A percentile compares a stretch with the other conserved stretches of the same genome.
Conservation (phyloP, 2,797 vertebrate species). For the Pristis pectinata region DNA sequence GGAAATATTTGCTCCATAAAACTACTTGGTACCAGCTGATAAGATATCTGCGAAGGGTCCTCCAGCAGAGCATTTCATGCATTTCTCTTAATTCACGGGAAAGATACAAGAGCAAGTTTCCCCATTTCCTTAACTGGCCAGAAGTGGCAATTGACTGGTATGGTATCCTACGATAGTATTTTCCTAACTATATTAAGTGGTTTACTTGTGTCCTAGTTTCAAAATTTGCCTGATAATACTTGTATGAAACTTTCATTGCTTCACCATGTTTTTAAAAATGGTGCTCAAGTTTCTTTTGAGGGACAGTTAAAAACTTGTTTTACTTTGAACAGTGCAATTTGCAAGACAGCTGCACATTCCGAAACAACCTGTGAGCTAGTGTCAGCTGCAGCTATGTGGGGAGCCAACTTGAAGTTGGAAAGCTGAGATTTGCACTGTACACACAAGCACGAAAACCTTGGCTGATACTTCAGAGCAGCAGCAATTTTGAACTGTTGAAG, state of each 20-base stretch:
- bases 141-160: neutral
- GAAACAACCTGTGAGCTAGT: neutral
- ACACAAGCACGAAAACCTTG: no score
- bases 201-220: neutral
- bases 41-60: neutral
- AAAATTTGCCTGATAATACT: neutral
- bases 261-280: neutral
- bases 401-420: no score
- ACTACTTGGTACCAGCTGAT: no score
- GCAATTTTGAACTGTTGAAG: no score
- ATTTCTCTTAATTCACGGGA: neutral
- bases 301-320: neutral
- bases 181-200: neutral
- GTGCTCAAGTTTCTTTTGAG: no score
- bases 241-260: neutral
- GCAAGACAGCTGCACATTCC: neutral
- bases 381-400: no score
- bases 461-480: no score
- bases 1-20: neutral
- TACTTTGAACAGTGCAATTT: neutral
- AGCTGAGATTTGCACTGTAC: no score
- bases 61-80: neutral
- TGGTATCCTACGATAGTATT: neutral
- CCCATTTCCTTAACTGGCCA: neutral
- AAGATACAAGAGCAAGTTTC: neutral